Evolutionary conservation across 1,140 invertebrate genomes (phyloP).

Genomic region (Drosophila elegans): DNA sequence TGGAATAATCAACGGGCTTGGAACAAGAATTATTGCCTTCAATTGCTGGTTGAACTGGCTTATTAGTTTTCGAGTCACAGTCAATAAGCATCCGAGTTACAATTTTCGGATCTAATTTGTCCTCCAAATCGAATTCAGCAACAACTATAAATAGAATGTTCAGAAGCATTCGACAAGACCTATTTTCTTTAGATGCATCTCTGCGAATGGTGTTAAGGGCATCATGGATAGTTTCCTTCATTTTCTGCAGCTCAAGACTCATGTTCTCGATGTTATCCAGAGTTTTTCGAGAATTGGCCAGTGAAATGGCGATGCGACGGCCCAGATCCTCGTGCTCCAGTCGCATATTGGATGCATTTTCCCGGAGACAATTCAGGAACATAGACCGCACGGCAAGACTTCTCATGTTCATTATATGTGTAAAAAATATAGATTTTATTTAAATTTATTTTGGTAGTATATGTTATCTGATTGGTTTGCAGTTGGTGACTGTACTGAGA

Average conservation of each 20-base stretch:
- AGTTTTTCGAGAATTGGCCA: slow-evolving; percentile 21
- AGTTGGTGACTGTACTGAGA: background rate
- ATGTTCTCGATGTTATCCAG: slow-evolving; percentile 18
- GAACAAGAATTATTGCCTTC: no score
- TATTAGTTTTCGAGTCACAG: background rate
- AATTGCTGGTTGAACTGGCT: background rate
- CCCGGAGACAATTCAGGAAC: slow-evolving; percentile 41
- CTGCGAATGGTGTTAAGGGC: slow-evolving; percentile 4
- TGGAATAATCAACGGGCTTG: background rate
- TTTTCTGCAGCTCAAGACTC: slow-evolving; percentile 24
- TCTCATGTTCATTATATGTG: slow-evolving; percentile 26
- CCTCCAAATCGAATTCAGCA: background rate
- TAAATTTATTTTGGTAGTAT: background rate
- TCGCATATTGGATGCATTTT: slow-evolving; percentile 52
- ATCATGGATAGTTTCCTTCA: slow-evolving; percentile 38
- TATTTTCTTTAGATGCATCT: background rate
- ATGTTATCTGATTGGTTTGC: background rate
- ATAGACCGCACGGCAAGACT: slow-evolving; percentile 15
- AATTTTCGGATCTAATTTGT: background rate
- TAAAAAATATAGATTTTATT: slow-evolving; percentile 11
- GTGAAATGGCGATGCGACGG: slow-evolving; percentile 28
- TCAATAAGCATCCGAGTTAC: background rate
- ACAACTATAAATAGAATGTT: background rate
- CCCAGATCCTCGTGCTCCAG: slow-evolving; percentile 34
- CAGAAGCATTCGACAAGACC: background rate